Evolutionary conservation across 2,797 vertebrate genomes (phyloP).

Genomic region (Cheirogaleus major): DNA sequence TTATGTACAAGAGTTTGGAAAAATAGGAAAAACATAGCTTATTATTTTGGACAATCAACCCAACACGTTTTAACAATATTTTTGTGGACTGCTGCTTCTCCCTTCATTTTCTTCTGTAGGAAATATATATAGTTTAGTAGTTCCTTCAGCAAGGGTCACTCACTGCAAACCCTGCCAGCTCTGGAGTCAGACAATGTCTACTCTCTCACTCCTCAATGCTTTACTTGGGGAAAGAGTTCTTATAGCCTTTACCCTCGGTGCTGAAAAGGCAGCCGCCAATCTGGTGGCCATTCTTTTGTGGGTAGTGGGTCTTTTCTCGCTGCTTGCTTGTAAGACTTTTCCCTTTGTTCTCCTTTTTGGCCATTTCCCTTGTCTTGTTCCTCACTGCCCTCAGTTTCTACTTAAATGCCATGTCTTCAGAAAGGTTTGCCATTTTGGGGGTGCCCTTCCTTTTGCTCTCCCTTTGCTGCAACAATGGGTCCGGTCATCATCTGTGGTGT

Average conservation of each 20-base stretch:
- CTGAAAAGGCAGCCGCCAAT: not conserved
- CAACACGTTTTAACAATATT: not conserved
- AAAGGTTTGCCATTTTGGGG: not conserved
- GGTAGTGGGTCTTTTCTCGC: not conserved
- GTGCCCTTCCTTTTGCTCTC: too few species aligned
- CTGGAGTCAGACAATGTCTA: not conserved
- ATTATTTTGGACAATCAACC: not conserved
- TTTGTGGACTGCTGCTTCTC: not conserved
- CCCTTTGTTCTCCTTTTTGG: not conserved
- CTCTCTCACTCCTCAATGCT: not conserved
- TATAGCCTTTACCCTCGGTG: not conserved
- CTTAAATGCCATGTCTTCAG: not conserved
- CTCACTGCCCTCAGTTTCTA: not conserved
- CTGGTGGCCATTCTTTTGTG: rapidly evolving
- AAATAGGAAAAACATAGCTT: not conserved
- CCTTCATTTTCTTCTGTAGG: not conserved
- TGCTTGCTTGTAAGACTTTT: not conserved
- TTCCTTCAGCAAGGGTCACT: not conserved
- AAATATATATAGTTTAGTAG: rapidly evolving
- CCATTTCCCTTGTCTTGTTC: not conserved
- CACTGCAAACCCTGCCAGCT: too few species aligned
- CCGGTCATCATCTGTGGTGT: too few species aligned
- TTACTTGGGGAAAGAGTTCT: not conserved
- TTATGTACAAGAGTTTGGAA: not conserved
- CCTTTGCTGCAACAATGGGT: too few species aligned